Conservation (phyloP, 2,113 vertebrate genomes). For the Crotalus helleri region DNA sequence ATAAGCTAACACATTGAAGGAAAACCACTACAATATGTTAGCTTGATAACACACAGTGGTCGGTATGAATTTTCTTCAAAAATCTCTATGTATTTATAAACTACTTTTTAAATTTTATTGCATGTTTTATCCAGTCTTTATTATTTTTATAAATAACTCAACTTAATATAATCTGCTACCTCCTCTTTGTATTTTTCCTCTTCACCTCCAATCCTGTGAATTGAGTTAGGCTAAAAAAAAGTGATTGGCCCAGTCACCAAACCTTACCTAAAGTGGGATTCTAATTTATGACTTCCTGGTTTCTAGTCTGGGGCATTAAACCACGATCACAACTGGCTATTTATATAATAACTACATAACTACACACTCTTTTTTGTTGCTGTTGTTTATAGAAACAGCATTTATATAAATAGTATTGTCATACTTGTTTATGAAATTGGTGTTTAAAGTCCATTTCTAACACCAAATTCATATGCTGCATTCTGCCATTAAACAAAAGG, state of each 20-base stretch:
- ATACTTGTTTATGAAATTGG: constrained; percentile 47
- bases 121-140: background rate
- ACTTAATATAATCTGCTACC: background rate
- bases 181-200: background rate
- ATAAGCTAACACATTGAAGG: background rate
- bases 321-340: background rate
- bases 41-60: background rate
- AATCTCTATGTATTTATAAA: background rate
- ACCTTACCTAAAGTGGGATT: background rate
- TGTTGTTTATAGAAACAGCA: constrained; percentile 42
- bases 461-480: constrained; percentile 45
- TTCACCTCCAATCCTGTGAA: background rate
- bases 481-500: constrained; percentile 38
- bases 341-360: background rate
- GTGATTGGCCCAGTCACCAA: background rate
- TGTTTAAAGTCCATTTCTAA: constrained; percentile 44
- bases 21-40: background rate
- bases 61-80: background rate
- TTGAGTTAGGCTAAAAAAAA: background rate
- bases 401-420: constrained; percentile 40
- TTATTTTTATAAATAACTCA: background rate
- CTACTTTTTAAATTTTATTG: background rate
- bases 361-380: background rate
- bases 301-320: background rate
- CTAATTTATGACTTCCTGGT: background rate